Evolutionary conservation across 2,888 invertebrate species (phyloP), one percentile per base, ranked within the genome.

Genomic region (Diadegma fenestrale): DNA sequence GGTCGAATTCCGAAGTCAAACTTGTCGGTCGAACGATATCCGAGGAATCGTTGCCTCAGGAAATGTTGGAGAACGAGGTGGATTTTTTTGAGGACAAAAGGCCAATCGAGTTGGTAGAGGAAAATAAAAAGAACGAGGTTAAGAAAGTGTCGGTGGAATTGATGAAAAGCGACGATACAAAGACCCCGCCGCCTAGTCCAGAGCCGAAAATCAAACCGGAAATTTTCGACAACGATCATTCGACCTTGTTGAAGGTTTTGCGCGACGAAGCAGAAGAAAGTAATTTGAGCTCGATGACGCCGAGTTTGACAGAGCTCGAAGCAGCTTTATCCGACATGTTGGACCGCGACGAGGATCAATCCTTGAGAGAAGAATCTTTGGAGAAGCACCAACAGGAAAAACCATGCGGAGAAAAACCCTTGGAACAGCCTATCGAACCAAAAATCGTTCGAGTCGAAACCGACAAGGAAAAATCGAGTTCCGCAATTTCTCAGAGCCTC

Each of bases 211-310:
- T 90, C 69, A 90, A 89, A 75, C 79, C 90, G 0, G 89, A 90
- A 68, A 81, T 89, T 8, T 61, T 87, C 45, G 90, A 89, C 58
- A 89, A 89, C 37, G 92, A 92, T 79, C 88, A 91, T 63, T 91
- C 91, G 41, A 88, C 88, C 0, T 82, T 91, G 68, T 71, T 92
- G 19, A 92, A 91, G 73, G 89, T 92, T n/a, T 84, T 91, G 12
- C 88, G 89, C 26, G 92, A 91, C 17, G 92, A 90, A 19, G 86
- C 86, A 2, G 84, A 87, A 1, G 90, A 89, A 12, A 92, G 92
- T 64, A 92, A 93, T 84, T 86, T 92, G 54, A 93, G 92, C 77
- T 93, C 94, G 76, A 93, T 93, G 93, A 94, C 93, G 33, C 93
- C 94, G 26, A 93, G 93, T 58, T 88, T 94, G 64, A 92, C 91